Conservation (phyloP, 2,113 vertebrate species). For the Microtus ochrogaster region DNA sequence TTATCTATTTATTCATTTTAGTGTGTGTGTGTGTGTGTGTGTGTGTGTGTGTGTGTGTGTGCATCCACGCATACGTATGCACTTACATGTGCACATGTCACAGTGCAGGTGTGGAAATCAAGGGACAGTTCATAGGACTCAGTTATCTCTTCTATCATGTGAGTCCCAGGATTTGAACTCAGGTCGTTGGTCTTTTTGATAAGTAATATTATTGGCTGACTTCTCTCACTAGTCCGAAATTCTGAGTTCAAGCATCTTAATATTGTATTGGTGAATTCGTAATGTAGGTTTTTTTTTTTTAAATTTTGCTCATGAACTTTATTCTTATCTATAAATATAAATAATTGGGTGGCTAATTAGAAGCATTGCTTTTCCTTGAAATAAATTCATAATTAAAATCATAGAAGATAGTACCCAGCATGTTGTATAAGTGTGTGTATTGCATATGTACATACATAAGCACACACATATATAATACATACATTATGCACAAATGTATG, state of each 20-base stretch:
- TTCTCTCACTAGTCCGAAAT: not conserved
- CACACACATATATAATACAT: not conserved
- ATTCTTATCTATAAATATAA: not conserved
- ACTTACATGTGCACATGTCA: not conserved
- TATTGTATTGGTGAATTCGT: not conserved
- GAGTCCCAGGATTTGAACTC: not conserved
- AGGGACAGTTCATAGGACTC: not conserved
- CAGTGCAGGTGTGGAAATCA: not conserved
- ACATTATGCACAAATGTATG: not conserved
- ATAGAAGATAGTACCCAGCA: not conserved
- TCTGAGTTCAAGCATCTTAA: not conserved
- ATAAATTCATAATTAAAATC: not conserved
- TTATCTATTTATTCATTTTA: no score
- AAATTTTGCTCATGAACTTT: not conserved
- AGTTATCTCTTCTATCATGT: not conserved
- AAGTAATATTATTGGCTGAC: not conserved
- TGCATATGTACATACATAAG: not conserved
- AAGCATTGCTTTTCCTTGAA: not conserved
- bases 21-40: not conserved
- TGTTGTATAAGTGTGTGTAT: not conserved
- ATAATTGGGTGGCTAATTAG: not conserved
- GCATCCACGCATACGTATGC: not conserved
- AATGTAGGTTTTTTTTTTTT: not conserved
- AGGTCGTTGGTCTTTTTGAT: not conserved
- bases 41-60: not conserved